A percentile compares a stretch with the other conserved stretches of the same genome.
Conservation (phyloP, 2,113 vertebrate species). For the Myotis yumanensis region DNA sequence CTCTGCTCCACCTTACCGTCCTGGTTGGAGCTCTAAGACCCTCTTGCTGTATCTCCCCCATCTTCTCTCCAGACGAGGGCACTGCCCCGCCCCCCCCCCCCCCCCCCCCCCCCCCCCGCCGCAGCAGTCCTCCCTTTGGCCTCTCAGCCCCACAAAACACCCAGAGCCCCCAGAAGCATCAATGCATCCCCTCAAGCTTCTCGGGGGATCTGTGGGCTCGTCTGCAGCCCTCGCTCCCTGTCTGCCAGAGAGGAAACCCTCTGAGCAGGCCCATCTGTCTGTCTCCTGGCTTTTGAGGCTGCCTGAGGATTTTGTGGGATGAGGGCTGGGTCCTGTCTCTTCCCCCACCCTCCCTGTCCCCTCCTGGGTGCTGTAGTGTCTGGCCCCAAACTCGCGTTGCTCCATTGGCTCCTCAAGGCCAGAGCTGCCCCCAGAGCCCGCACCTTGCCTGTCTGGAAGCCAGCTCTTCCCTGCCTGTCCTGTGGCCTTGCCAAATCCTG, state of each 20-base stretch:
- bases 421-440: background rate
- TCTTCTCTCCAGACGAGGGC: background rate
- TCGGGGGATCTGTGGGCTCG: background rate
- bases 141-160: background rate
- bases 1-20: background rate
- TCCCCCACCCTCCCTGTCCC: background rate
- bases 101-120: too few species aligned
- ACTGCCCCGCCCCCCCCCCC: accelerated
- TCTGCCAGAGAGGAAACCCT: conserved; percentile 66
- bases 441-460: background rate
- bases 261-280: conserved; percentile 71
- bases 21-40: background rate
- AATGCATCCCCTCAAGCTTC: background rate
- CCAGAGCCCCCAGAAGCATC: background rate
- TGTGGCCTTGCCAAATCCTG: conserved; percentile 26
- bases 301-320: background rate
- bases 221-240: background rate
- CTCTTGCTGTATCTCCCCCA: too few species aligned
- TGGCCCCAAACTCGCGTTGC: background rate
- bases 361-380: background rate
- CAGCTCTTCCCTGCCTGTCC: background rate
- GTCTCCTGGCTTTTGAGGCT: conserved; percentile 16
- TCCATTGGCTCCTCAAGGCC: background rate
- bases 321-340: background rate
- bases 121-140: background rate